These are phyloP conservation scores for Calliopum simillimum DNA, from an alignment of 2,888 invertebrate genomes.

Conservation along the genomic window DNA sequence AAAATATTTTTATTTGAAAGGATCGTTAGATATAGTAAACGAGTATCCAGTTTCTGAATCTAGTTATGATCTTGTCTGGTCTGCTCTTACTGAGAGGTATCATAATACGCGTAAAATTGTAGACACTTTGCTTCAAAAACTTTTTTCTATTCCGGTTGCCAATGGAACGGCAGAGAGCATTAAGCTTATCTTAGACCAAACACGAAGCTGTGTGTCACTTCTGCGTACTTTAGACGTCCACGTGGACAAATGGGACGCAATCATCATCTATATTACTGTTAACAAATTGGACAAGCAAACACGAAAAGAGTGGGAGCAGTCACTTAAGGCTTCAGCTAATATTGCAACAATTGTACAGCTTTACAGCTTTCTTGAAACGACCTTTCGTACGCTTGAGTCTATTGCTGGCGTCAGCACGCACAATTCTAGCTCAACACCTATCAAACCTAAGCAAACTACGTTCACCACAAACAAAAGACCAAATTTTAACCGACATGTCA, in stretches of 20 bases:
- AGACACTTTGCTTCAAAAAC: constrained; percentile 10
- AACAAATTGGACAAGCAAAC: constrained; percentile 23
- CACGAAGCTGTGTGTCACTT: constrained; percentile 26
- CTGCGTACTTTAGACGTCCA: constrained; percentile 9
- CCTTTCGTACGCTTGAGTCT: constrained; percentile 18
- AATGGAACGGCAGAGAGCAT: constrained; percentile 31
- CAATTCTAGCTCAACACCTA: no score
- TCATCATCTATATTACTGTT: constrained; percentile 24
- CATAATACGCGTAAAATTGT: constrained; percentile 34
- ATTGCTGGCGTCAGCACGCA: not conserved
- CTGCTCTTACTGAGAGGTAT: constrained; percentile 12
- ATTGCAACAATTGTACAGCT: not conserved
- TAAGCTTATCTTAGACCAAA: constrained; percentile 22
- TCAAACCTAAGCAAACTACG: no score
- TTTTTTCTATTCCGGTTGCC: constrained; percentile 19
- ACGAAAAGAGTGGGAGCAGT: constrained; percentile 35
- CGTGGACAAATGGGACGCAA: constrained; percentile 1
- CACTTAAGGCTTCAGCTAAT: constrained; percentile 21
- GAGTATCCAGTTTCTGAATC: constrained; percentile 35
- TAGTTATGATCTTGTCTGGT: constrained; percentile 29
- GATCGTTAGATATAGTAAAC: constrained; percentile 21
- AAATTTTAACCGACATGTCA: not conserved
- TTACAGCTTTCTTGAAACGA: constrained; percentile 1
- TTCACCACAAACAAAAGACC: no score
- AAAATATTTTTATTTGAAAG: constrained; percentile 9